A percentile compares a stretch with the other conserved stretches of the same genome.
These are phyloP conservation scores for Sminthurides aquaticus DNA, from an alignment of 2,888 invertebrate genomes.

Conservation along the genomic window DNA sequence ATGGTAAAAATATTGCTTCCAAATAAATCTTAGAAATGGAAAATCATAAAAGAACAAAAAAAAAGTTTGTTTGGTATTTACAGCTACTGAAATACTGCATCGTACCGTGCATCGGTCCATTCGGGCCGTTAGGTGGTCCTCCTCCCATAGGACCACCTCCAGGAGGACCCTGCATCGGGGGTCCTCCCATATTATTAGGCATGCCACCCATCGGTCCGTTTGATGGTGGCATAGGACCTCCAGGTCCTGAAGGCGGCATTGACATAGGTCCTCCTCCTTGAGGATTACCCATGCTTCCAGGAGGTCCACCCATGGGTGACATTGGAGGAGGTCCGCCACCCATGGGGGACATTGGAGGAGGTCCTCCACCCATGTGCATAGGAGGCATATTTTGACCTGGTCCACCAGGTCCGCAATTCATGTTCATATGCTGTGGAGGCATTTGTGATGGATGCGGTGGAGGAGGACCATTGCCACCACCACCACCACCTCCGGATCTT, in stretches of 20 bases:
- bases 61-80: no score
- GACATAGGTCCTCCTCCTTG: constrained; percentile 18
- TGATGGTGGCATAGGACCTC: constrained; percentile 13
- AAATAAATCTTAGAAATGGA: no score
- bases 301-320: constrained; percentile 46
- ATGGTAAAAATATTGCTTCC: no score
- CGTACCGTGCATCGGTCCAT: constrained; percentile 6
- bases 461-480: constrained; percentile 47
- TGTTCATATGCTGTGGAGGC: constrained; percentile 28
- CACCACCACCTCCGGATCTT: constrained; percentile 41
- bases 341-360: constrained; percentile 48
- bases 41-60: no score
- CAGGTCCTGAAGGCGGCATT: constrained; percentile 17
- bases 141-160: constrained; percentile 21
- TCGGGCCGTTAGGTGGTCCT: constrained; percentile 5
- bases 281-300: constrained; percentile 27
- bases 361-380: constrained; percentile 44
- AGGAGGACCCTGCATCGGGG: constrained; percentile 7
- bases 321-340: constrained; percentile 48
- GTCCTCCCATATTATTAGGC: background rate
- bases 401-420: constrained; percentile 31
- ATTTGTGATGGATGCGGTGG: constrained; percentile 48
- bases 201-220: constrained; percentile 12
- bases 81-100: no score
- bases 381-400: constrained; percentile 45